Evolutionary conservation across 2,113 vertebrate genomes (phyloP).

Genomic region (Callipepla squamata): DNA sequence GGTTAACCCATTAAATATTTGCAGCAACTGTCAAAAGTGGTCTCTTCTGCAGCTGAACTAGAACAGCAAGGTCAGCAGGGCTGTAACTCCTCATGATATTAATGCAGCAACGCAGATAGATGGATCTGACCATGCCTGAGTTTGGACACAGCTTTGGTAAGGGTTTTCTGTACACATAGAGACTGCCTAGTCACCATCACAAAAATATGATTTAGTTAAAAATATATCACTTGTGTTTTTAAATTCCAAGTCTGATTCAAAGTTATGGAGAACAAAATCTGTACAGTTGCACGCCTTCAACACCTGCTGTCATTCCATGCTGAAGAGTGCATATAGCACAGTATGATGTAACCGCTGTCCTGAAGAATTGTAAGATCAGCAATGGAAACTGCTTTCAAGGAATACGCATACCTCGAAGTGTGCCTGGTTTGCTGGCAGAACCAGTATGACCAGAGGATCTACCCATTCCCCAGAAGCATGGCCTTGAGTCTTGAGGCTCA

Average conservation of each 20-base stretch:
- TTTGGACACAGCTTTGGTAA: background rate
- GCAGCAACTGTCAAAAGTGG: background rate
- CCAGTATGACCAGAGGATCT: background rate
- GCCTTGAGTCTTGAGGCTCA: rapidly evolving
- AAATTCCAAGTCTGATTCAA: background rate
- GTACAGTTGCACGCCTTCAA: background rate
- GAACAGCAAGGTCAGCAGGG: background rate
- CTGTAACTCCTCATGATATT: too few relatives aligned
- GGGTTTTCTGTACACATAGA: background rate
- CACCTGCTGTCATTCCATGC: background rate
- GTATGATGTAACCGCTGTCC: background rate
- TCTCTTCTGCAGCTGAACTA: background rate
- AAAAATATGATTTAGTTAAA: background rate
- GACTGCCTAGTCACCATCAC: background rate
- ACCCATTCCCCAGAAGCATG: background rate
- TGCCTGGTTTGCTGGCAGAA: background rate
- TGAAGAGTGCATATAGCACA: rapidly evolving
- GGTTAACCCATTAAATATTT: background rate
- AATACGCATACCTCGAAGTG: background rate
- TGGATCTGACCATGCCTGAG: background rate
- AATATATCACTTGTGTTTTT: background rate
- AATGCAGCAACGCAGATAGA: background rate
- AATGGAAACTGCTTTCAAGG: background rate
- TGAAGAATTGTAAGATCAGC: background rate
- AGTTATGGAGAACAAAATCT: background rate